phyloP scores from a whole-genome alignment of 2,113 vertebrate species.

The Zapornia atra region DNA sequence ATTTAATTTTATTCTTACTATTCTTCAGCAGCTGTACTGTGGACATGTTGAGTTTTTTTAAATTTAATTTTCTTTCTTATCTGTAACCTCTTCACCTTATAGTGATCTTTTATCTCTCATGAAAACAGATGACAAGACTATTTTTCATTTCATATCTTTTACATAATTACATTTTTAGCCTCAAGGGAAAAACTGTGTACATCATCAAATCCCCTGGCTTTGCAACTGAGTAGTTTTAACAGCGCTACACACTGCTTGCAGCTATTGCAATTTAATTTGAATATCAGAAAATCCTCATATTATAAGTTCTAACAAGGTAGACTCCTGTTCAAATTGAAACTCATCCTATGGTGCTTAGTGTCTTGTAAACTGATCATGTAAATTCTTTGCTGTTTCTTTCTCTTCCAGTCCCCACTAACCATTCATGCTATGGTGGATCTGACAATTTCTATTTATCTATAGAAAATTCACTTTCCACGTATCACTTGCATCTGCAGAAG shows the following conservation, averaged over 20 bases:
- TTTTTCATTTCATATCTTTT: conserved; percentile 68
- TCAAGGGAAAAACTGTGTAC: conserved; percentile 59
- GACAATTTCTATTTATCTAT: background rate
- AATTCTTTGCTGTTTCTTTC: background rate
- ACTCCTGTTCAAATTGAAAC: conserved; percentile 6
- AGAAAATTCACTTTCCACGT: background rate
- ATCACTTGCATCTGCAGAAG: background rate
- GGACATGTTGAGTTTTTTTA: background rate
- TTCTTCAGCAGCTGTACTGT: background rate
- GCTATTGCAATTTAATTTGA: conserved; percentile 55
- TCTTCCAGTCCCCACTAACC: background rate
- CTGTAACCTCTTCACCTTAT: conserved; percentile 66
- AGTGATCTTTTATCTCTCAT: conserved; percentile 62
- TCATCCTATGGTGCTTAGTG: background rate
- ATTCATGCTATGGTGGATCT: background rate
- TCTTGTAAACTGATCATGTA: background rate
- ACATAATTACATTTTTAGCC: conserved; percentile 74
- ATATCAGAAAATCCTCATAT: conserved; percentile 37
- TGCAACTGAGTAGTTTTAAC: conserved; percentile 16
- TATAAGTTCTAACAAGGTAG: conserved; percentile 28
- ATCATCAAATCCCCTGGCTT: conserved; percentile 65
- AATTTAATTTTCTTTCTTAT: conserved; percentile 63
- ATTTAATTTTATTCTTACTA: conserved; percentile 57
- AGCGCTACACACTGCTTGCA: background rate
- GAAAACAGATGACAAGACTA: conserved; percentile 67